Base-by-base conservation (phyloP, 2,113 vertebrate species). In the Dicaeum eximium region DNA sequence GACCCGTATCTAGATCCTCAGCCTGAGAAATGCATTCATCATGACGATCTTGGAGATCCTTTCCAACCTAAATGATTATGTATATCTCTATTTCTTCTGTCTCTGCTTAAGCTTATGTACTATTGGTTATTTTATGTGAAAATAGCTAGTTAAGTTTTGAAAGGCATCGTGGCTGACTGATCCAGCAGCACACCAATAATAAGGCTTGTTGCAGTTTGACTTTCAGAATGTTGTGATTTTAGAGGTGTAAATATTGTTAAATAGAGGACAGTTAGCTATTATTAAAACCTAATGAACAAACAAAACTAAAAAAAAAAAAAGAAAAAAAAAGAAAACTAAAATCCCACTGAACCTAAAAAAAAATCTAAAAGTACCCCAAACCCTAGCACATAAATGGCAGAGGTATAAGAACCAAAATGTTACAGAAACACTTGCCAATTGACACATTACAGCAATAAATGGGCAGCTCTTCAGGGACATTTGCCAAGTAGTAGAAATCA, bases 131-230 rank as follows among this genome's bases (percentile, higher is more conserved):
- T 50, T 56, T 79, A 7, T 83, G 65, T 47, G 90, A 95, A 96
- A 95, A 95, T 7, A 47, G 51, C 24, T 94, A 95, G 85, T 86
- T 88, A 90, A 78, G 53, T 48, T 96, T 89, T 96, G 56, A 96
- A 96, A 97, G 9, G 2, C 74, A 10, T 24, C 37, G 38, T 56
- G 23, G 9, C 11, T 11, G 20, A 31, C 35, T 51, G 33, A 47
- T 24, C 18, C 22, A 14, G 4, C 8, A 60, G 21, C 27, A 27
- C 11, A 45, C 3, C 13, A 31, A 9, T 50, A 54, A 75, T 18
- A 12, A 28, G 7, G 10, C 12, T 79, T 47, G 24, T 42, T 62
- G 7, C 8, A 60, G n/a, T 40, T 57, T 53, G 19, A 48, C 28
- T 47, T 82, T 50, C 18, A 60, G 25, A 54, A 58, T 28, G 15